Conservation (phyloP, 1,140 invertebrate species). For the Sweltsa coloradensis region DNA sequence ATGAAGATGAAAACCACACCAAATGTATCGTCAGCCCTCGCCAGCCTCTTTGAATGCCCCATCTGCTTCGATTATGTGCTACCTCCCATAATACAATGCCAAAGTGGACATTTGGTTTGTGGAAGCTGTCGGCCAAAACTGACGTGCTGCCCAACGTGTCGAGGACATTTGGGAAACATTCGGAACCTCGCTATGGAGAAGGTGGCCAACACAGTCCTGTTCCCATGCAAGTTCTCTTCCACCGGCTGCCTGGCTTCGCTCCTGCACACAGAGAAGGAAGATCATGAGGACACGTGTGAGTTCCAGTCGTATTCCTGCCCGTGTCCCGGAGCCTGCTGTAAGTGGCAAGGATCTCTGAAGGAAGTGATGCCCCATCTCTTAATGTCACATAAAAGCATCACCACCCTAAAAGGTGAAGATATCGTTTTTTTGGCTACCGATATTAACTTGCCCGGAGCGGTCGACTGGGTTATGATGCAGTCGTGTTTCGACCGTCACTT, state of each 20-base stretch:
- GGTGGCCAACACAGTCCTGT: slow-evolving; percentile 93
- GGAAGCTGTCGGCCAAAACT: slow-evolving; percentile 92
- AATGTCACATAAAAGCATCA: slow-evolving; percentile 97
- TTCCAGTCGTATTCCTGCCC: slow-evolving; percentile 95
- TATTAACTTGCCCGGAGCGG: slow-evolving; percentile 97
- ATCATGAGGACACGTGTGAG: slow-evolving; percentile 97
- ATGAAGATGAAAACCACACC: too few species aligned
- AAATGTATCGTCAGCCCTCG: too few species aligned
- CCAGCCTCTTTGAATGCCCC: slow-evolving; percentile 95
- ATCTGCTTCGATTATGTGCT: slow-evolving; percentile 99
- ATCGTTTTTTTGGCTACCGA: slow-evolving; percentile 99
- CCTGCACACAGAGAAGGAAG: slow-evolving; percentile 91
- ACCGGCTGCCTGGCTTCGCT: slow-evolving; percentile 89
- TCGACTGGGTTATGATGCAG: slow-evolving; percentile 99
- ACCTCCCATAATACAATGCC: slow-evolving; percentile 85
- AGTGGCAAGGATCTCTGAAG: slow-evolving; percentile 93
- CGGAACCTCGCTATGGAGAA: slow-evolving; percentile 98
- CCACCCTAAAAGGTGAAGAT: slow-evolving; percentile 92
- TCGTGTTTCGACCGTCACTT: slow-evolving; percentile 98
- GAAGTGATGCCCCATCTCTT: slow-evolving; percentile 96
- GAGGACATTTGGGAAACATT: slow-evolving; percentile 94
- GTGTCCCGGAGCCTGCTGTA: slow-evolving; percentile 96
- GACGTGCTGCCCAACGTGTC: slow-evolving; percentile 92
- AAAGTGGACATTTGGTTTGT: slow-evolving; percentile 81
- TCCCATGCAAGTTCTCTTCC: slow-evolving; percentile 97